Conservation (phyloP, 1,140 invertebrate species). For the Ostrea denselamellosa region DNA sequence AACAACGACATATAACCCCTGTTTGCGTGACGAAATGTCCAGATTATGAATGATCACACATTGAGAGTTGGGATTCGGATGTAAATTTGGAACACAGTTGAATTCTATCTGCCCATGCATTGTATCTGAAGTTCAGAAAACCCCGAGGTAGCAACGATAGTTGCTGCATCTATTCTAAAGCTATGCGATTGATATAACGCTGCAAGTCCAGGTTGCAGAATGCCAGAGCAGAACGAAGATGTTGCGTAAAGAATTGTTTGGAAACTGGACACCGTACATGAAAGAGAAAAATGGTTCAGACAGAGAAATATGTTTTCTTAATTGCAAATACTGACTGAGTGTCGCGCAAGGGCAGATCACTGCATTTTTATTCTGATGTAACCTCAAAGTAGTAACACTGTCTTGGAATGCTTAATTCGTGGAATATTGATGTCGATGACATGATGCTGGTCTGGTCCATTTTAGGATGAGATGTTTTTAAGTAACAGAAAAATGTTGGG, state of each 20-base stretch:
- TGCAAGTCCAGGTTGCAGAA: neutral
- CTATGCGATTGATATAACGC: conserved; percentile 36
- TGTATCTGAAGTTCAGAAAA: conserved; percentile 15
- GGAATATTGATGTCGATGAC: neutral
- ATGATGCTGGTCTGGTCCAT: neutral
- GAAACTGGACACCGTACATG: neutral
- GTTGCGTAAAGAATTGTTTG: neutral
- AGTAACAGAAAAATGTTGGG: neutral
- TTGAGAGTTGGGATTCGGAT: too few relatives aligned
- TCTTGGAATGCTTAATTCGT: neutral
- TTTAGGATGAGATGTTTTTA: too few relatives aligned
- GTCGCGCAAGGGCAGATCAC: neutral
- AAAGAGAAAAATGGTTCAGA: conserved; percentile 28
- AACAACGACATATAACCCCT: too few relatives aligned
- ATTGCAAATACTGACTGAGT: neutral
- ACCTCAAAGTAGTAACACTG: neutral
- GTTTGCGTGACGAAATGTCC: too few relatives aligned
- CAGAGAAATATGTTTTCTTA: neutral
- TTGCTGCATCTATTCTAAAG: conserved; percentile 47
- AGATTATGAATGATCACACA: too few relatives aligned
- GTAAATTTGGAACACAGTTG: neutral
- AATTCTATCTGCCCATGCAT: conserved; percentile 38
- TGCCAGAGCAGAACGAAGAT: neutral
- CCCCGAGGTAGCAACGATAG: neutral
- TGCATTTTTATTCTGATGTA: neutral